A percentile compares a stretch with the other conserved stretches of the same genome.
Conservation (phyloP, 2,888 invertebrate genomes). For the Helicoverpa assulta region DNA sequence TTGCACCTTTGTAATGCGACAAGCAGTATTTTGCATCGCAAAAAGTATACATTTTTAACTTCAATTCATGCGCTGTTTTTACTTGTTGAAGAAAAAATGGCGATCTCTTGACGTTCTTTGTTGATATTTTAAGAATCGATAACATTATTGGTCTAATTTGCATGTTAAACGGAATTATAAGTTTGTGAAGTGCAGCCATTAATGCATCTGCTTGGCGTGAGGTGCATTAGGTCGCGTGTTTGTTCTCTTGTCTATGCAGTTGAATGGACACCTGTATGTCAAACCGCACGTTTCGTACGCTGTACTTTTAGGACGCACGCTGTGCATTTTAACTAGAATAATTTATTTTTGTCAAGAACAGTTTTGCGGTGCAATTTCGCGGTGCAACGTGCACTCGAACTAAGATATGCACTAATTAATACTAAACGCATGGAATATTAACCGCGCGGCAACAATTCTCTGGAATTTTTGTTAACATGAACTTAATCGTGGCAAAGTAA, state of each 20-base stretch:
- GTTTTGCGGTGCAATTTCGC: conserved; percentile 3
- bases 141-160: conserved; percentile 72
- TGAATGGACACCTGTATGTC: conserved; percentile 49
- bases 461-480: neutral
- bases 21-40: conserved; percentile 85
- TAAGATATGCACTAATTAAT: conserved; percentile 1
- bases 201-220: conserved; percentile 55
- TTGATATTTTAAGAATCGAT: conserved; percentile 74
- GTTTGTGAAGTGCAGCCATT: conserved; percentile 37
- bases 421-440: neutral
- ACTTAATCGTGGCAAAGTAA: conserved; percentile 24
- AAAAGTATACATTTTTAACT: conserved; percentile 83
- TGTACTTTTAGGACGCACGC: conserved; percentile 21
- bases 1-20: conserved; percentile 86
- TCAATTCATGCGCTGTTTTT: conserved; percentile 73
- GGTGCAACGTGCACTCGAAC: neutral
- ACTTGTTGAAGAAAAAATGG: conserved; percentile 70
- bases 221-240: conserved; percentile 28
- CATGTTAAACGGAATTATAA: conserved; percentile 66
- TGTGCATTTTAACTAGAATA: conserved; percentile 28
- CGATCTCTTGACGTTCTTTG: conserved; percentile 70
- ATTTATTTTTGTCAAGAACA: conserved; percentile 15
- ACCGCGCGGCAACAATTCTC: neutral
- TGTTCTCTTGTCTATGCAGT: conserved; percentile 25
- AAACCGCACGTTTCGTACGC: conserved; percentile 25